Base-by-base conservation (phyloP, 2,797 vertebrate species). In the Tinamus major region DNA sequence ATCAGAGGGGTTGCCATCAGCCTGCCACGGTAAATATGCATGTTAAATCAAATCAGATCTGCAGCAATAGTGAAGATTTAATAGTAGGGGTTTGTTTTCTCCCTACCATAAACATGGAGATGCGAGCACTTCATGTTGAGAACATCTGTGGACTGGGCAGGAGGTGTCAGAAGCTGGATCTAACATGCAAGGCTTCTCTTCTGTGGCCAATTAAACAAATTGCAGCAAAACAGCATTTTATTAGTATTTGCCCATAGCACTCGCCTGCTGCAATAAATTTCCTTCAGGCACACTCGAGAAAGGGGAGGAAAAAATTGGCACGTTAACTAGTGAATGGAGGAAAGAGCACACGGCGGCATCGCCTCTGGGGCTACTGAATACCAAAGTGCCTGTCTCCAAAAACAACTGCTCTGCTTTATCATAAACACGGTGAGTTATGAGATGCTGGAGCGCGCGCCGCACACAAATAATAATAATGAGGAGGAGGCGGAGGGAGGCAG, bases 131-230 rank as follows among this genome's bases (percentile, higher is more conserved):
- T 89, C 94, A 53, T 41, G 92, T 92, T 13, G 94, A 94, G 86
- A 97, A 95, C 96, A 95, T 97, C 95, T 97, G 96, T 16, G 93
- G 94, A 87, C 90, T 23, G 77, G 96, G 96, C 96, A 96, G 95
- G 93, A 84, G 96, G 94, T 64, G 95, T 95, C 92, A 71, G 92
- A 49, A 96, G 51, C 80, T 94, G 37, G 92, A 94, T 93, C 96
- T 93, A 79, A 79, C 85, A 89, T 80, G 95, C 96, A 78, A 96
- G 95, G 96, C 96, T 86, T 98, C 97, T 98, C 98, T 98, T 98
- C 98, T 98, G 98, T 98, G 98, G 98, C 98, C 98, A 99, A 99
- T 99, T 99, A 99, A 98, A 98, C 98, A 98, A 98, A 99, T 98
- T 98, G 98, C 97, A 97, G 97, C 97, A 98, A 98, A 99, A 98